phyloP scores from a whole-genome alignment of 2,113 vertebrate genomes.

The Psilopsiagon aymara region DNA sequence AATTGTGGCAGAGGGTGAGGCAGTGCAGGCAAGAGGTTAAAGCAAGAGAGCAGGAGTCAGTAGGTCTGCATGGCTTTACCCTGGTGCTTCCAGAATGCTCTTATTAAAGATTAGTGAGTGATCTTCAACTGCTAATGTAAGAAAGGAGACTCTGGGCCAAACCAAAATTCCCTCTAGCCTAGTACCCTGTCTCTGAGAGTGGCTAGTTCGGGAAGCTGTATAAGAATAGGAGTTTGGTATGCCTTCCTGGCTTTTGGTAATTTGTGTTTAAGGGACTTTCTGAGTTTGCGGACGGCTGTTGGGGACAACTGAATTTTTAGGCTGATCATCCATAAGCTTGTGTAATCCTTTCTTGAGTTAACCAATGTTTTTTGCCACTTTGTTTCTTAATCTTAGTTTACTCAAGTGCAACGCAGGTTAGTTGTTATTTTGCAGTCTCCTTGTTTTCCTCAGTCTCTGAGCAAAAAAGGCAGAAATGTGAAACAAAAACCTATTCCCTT shows the following conservation, averaged over 20 bases:
- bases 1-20: background rate
- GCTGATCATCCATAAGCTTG: background rate
- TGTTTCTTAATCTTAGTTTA: constrained; percentile 42
- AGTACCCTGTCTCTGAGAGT: constrained; percentile 32
- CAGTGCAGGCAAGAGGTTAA: background rate
- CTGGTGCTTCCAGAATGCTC: background rate
- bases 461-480: background rate
- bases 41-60: background rate
- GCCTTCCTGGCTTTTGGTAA: constrained; percentile 4
- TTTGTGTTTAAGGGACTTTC: constrained; percentile 50
- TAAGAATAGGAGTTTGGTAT: constrained; percentile 36
- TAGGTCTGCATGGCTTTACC: background rate
- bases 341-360: constrained; percentile 27
- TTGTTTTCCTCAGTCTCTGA: background rate
- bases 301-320: background rate
- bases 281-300: background rate
- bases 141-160: constrained; percentile 17
- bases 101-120: background rate
- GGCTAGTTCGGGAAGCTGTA: background rate
- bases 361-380: background rate
- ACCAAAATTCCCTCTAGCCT: constrained; percentile 62
- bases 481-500: constrained; percentile 2
- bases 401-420: constrained; percentile 55
- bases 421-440: background rate
- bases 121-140: background rate